Evolutionary conservation across 1,140 invertebrate species (phyloP), one percentile per base, ranked within the genome.

Genomic region (Rhynchophorus ferrugineus): DNA sequence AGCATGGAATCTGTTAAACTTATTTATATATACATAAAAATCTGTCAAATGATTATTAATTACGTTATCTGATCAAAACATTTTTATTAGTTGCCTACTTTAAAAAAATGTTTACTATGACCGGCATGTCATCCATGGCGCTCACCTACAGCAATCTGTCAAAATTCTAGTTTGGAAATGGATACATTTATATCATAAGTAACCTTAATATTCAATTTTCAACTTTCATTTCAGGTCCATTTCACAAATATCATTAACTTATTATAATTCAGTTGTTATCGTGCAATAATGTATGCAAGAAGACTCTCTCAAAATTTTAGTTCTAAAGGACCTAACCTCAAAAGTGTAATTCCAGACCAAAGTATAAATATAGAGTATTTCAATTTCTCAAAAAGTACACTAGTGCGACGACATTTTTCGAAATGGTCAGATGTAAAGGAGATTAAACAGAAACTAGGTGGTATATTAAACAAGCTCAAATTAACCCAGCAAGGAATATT

Each of bases 321-420:
- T 45, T 42, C 49, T 8, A n/a, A 19, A 18, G 37, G 22, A n/a
- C 50, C 45, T 59, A 61, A 61, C 60, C 57, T 61, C 42, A 59
- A 59, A 56, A 55, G 19, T 47, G 14, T 52, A 11, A 16, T 54
- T 16, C 20, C 38, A 34, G 50, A 54, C 34, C 49, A 49, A n/a
- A 47, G 19, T 38, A 20, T 29, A 11, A 47, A 16, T 38, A 20
- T 29, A 11, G 47, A 54, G 17, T 42, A 37, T 16, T 44, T 42
- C 8, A 43, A 43, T 24, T 39, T 35, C 9, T 48, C 45, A 34
- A 49, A 50, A 20, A 44, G 43, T 33, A 46, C 49, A 22, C 44
- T 55, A 11, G 13, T 53, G 18, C 50, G 37, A 45, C 24, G 50
- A 16, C 45, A 58, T 13, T 44, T 52, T 17, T 48, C 46, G 18